Base-by-base conservation (phyloP, 1,140 invertebrate species). In the Chironomus striatipennis region DNA sequence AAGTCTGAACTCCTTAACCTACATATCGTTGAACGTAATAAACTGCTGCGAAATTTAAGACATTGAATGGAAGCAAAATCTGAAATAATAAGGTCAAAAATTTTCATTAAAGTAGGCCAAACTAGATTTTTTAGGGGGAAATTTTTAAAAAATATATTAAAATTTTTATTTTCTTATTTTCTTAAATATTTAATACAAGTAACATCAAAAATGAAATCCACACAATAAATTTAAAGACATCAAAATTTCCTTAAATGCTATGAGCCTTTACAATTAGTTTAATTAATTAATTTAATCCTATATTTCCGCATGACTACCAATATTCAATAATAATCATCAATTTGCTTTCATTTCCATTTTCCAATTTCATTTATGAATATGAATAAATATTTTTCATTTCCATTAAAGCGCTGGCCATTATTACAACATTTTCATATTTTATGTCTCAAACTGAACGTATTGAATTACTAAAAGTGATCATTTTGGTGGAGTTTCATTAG, bases 271-370 rank as follows among this genome's bases (percentile, higher is more conserved):
- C 9, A 70, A 67, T n/a, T 17, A 20, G 65, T 70, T 18, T 70
- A 70, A 21, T 18, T 70, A 70, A 57, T 70, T 70, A 70, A 9
- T 12, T 70, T 70, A 70, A 70, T 20, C 9, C 20, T 70, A 70
- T 7, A 70, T 70, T 70, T 70, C 65, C 65, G 65, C 65, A 18
- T 70, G 65, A 70, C 65, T 70, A 70, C 65, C 64, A 57, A n/a
- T 10, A 57, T 57, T 12, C 47, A 12, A n/a, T 57, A 57, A 57
- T 2, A 4, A 57, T 57, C n/a, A n/a, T 57, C n/a, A n/a, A 34
- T 34, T 34, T 34, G 24, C 24, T 34, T 34, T 34, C 24, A 34
- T 34, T 34, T 34, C 24, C 24, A 34, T 2, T 34, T 34, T 34
- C 24, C 24, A 34, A 34, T 34, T 34, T 34, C 24, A 5, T 5